Base-by-base conservation (phyloP, 2,113 vertebrate genomes). In the Gymnorhina tibicen region DNA sequence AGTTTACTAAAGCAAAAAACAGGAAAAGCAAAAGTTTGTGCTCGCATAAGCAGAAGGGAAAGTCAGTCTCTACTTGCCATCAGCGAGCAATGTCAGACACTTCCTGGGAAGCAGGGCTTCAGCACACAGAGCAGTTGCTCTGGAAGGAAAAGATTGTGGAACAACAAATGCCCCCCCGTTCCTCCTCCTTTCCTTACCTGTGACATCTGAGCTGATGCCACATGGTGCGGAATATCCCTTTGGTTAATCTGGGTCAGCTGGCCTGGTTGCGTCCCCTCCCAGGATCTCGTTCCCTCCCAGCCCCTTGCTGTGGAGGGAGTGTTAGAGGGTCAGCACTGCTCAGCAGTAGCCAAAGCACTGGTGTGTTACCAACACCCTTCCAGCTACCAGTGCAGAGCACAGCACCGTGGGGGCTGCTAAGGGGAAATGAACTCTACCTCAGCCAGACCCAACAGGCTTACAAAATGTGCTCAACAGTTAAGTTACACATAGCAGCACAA, bases 71-170 rank as follows among this genome's bases (percentile, higher is more conserved):
- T 33, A 15, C 27, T 33, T 46, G 17, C 27, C 11, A 39, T 32
- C 33, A 53, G 39, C 1, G 4, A 53, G 10, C 0, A 0, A 26
- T 53, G 21, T 33, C 58, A 32, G 56, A 63, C 27, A 13, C 9
- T 37, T 37, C 11, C 47, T 33, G 39, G 47, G 33, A 27, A 44
- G 16, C 26, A 26, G 10, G 33, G 33, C 56, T 72, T 22, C 56
- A 44, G 56, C 33, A 53, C 20, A 26, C 4, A 6, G 0, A 7
- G 35, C 20, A 18, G 18, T 12, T 62, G 13, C 10, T 63, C 37
- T 14, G 26, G 32, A 72, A 72, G 21, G 56, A 62, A 70, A 62
- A 13, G 13, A 6, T 0, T 16, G 47, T 26, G 35, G 27, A 35
- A 26, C 32, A 35, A 6, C 12, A 37, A 27, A 32, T 8, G 13